Conservation (phyloP, 2,113 vertebrate genomes). For the Jacana jacana region DNA sequence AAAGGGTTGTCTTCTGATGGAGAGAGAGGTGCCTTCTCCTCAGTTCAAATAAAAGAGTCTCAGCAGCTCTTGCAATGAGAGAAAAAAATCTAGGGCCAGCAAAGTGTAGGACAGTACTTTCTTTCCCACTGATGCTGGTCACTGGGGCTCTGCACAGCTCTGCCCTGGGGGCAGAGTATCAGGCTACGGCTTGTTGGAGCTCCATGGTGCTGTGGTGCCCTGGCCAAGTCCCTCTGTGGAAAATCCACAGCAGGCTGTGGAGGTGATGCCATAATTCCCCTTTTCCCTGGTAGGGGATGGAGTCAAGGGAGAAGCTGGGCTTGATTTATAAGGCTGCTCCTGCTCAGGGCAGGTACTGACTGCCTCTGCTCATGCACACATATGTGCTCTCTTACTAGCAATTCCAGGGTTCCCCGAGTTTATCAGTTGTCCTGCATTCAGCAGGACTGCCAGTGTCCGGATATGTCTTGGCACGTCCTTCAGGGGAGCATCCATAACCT, state of each 20-base stretch:
- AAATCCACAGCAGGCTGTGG: not conserved
- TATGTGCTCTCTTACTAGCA: not conserved
- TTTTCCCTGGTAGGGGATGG: not conserved
- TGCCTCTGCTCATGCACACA: no score
- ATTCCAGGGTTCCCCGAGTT: not conserved
- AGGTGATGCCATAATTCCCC: not conserved
- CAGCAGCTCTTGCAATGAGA: not conserved
- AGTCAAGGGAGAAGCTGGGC: not conserved
- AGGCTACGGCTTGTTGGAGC: not conserved
- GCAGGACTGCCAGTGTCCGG: not conserved
- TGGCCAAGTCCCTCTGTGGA: not conserved
- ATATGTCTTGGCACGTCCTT: not conserved
- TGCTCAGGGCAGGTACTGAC: no score
- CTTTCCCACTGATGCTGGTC: not conserved
- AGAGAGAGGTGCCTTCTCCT: not conserved
- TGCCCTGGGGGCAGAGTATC: not conserved
- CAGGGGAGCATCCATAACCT: not conserved
- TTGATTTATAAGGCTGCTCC: not conserved
- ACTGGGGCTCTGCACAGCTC: not conserved
- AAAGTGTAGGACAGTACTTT: not conserved
- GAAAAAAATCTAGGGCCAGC: not conserved
- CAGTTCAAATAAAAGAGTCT: rapidly evolving
- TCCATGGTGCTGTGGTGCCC: rapidly evolving
- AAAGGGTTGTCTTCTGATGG: not conserved
- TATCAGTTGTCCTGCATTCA: not conserved